Base-by-base conservation (phyloP, 2,888 invertebrate species). In the Apamea sordens region DNA sequence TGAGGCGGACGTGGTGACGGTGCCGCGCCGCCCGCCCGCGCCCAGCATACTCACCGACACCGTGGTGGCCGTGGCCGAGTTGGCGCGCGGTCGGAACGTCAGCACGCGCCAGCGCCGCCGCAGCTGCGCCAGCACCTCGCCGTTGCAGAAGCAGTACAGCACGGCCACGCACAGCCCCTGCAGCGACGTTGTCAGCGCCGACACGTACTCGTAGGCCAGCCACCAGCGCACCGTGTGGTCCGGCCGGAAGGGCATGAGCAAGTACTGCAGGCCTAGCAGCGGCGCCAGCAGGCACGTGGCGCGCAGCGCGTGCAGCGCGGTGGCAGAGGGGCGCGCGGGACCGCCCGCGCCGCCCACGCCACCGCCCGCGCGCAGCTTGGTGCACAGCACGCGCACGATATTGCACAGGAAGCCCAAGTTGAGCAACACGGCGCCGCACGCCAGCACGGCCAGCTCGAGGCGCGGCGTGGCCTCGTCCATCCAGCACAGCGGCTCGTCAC, bases 101-200 rank as follows among this genome's bases (percentile, higher is more conserved):
- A 98, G 97, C 98, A 98, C 98, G 94, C 98, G 98, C 98, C 98
- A 98, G 94, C 98, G 98, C 83, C 98, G 97, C 91, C 98, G 98
- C 92, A 98, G 97, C 95, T 98, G 98, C 84, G 98, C 98, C 90
- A 98, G 98, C 95, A 99, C 99, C 98, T 99, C 99, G 87, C 99
- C 99, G 94, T 99, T 99, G 97, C 98, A 99, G 97, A 99, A 99
- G 94, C 99, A 99, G 96, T 99, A 99, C 73, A 99, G 97, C 84
- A 98, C 98, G 61, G 99, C 99, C 76, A 99, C 99, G 94, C 98
- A 99, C 81, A 99, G 97, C 82, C 99, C 99, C 98, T 99, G 98
- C 95, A 99, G 98, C 80, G 99, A 99, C 81, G 98, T 98, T 72
- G 98, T 98, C 90, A 99, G 97, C 86, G 99, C 99, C 44, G 99